Evolutionary conservation across 2,113 vertebrate species (phyloP).

Genomic region (Galbula dea): DNA sequence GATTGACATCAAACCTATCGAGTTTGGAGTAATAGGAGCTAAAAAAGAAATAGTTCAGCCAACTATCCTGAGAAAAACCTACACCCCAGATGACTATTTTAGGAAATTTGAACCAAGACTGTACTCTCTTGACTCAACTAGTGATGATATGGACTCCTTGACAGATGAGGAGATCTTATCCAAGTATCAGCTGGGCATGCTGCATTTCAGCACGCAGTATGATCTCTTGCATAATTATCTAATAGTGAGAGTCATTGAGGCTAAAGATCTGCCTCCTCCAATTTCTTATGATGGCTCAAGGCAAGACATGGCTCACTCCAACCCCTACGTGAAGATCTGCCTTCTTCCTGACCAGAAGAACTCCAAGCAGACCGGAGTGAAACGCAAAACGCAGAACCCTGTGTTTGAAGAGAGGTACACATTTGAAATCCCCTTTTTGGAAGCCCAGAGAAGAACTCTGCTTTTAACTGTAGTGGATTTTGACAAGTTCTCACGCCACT

Average conservation of each 20-base stretch:
- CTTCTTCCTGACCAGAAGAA: slow-evolving; percentile 91
- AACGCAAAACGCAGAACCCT: slow-evolving; percentile 88
- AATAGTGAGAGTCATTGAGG: slow-evolving; percentile 85
- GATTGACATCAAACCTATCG: slow-evolving; percentile 84
- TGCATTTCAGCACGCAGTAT: slow-evolving; percentile 90
- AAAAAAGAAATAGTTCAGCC: slow-evolving; percentile 87
- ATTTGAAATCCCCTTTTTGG: slow-evolving; percentile 87
- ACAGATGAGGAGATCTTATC: slow-evolving; percentile 87
- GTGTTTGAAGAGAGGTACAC: slow-evolving; percentile 91
- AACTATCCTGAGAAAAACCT: slow-evolving; percentile 77
- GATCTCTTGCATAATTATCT: slow-evolving; percentile 85
- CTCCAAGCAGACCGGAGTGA: slow-evolving; percentile 89
- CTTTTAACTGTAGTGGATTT: slow-evolving; percentile 88
- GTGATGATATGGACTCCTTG: slow-evolving; percentile 83
- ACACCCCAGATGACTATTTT: slow-evolving; percentile 82
- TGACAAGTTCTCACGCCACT: slow-evolving; percentile 90
- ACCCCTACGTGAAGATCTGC: slow-evolving; percentile 89
- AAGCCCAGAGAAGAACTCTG: slow-evolving; percentile 88
- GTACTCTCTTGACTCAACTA: slow-evolving; percentile 79
- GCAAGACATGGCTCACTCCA: slow-evolving; percentile 87
- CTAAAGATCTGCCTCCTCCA: slow-evolving; percentile 83
- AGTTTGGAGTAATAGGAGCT: slow-evolving; percentile 83
- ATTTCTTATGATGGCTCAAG: slow-evolving; percentile 78
- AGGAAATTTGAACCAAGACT: slow-evolving; percentile 84
- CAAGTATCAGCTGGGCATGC: slow-evolving; percentile 87